Evolutionary conservation across 2,797 vertebrate genomes (phyloP).

Genomic region (Gadopsis marmoratus): DNA sequence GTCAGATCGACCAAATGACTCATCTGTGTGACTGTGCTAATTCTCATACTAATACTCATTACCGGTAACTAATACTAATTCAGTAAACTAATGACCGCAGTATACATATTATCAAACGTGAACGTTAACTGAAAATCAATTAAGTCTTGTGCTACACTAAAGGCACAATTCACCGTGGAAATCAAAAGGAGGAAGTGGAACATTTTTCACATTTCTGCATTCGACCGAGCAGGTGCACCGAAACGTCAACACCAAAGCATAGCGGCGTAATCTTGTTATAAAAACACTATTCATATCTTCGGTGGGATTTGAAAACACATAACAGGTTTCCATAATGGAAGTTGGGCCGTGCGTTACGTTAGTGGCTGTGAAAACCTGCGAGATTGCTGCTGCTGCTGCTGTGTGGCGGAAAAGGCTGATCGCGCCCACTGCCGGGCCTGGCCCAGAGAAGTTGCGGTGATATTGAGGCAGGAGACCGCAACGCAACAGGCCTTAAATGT

Average conservation of each 20-base stretch:
- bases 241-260: constrained; percentile 32
- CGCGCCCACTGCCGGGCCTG: constrained; percentile 67
- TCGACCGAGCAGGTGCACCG: constrained; percentile 50
- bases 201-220: constrained; percentile 24
- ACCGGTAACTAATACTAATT: too few relatives aligned
- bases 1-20: too few relatives aligned
- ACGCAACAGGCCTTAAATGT: constrained; percentile 17
- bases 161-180: accelerated
- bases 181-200: constrained; percentile 34
- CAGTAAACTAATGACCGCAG: background rate
- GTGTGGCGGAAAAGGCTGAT: constrained; percentile 62
- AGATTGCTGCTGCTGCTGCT: constrained; percentile 7
- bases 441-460: constrained; percentile 37
- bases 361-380: constrained; percentile 35
- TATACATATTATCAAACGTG: background rate
- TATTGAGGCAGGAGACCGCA: constrained; percentile 46
- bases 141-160: background rate
- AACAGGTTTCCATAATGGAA: background rate
- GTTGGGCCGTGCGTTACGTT: background rate
- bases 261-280: background rate
- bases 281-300: background rate
- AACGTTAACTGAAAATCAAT: background rate
- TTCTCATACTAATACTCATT: too few relatives aligned
- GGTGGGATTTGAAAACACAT: background rate
- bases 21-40: background rate